Base-by-base conservation (phyloP, 1,140 invertebrate genomes). In the Pseudomyrmex gracilis region DNA sequence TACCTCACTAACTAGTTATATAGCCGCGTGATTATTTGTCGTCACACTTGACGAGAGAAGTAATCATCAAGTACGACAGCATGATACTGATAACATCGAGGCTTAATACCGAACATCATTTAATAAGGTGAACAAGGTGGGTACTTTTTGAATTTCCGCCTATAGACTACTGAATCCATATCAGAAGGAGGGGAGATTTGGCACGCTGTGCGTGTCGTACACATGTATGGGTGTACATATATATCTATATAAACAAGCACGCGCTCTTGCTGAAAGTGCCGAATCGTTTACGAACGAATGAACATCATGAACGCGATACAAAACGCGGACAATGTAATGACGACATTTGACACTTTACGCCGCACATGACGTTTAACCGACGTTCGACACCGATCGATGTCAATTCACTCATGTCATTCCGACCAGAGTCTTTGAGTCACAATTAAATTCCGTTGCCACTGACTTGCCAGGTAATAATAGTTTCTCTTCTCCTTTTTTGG, bases 81-180 rank as follows among this genome's bases (percentile, higher is more conserved):
- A 24, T 12, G 73, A 66, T 20, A 34, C 53, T 70, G 76, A 80
- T 80, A 80, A 80, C 43, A 70, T 17, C 10, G 1, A 0, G 0
- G n/a, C n/a, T 34, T 80, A 71, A 80, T 80, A 66, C 58, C 55
- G 0, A n/a, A 17, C 76, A 71, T 71, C 53, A 7, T 49, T 34
- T 80, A 80, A 80, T 58, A 24, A 70, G 43, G n/a, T 57, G 13
- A 60, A 20, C 2, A n/a, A 61, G 24, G 34, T 24, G 3, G 12
- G 20, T 70, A 58, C 12, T 71, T 80, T 80, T 80, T 47, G 2
- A 80, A 71, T 71, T 80, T 45, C 55, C 64, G 20, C 67, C 7
- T 24, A 9, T 9, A 34, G 34, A 34, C 34, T 34, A 34, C 34
- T 15, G 4, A 43, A 53, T 12, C 20, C 43, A 17, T 34, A 12